Evolutionary conservation across 2,113 vertebrate species (phyloP), one percentile per base, ranked within the genome.

Genomic region (Myodes glareolus): DNA sequence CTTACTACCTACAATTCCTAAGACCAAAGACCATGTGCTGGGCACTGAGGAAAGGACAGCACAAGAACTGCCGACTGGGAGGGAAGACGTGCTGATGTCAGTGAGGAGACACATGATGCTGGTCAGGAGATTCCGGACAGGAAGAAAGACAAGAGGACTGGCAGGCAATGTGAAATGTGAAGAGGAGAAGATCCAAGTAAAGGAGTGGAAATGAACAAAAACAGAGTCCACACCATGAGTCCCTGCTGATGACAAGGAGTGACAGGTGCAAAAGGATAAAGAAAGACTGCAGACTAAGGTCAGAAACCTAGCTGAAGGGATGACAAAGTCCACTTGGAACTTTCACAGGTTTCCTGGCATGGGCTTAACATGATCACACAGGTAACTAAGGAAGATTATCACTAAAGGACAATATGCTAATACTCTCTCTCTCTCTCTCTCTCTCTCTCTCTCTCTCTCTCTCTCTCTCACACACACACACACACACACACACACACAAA

Each of bases 381-480:
- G 1, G 8, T 77, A 50, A 55, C 61, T 94, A 47, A 95, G 61
- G 13, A 92, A 75, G 78, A 87, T 87, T 80, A 94, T 95, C 85
- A 78, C 63, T 81, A 92, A 88, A 94, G 31, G 70, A 81, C 42
- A 92, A 65, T 84, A 94, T 76, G 31, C 63, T 92, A 96, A 90
- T 23, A 82, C 19, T 86, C n/a, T n/a, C n/a, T n/a, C n/a, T n/a
- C n/a, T n/a, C n/a, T n/a, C n/a, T n/a, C n/a, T n/a, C n/a, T n/a
- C n/a, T n/a, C n/a, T n/a, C n/a, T n/a, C n/a, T n/a, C n/a, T n/a
- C n/a, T n/a, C n/a, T n/a, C n/a, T n/a, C n/a, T n/a, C n/a, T n/a
- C n/a, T n/a, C n/a, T n/a, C n/a, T n/a, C n/a, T n/a, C 19, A 23
- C 19, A 73, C n/a, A 73, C 70, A 70, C 68, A 70, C 6, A 70